Evolutionary conservation across 2,797 vertebrate species (phyloP).

Genomic region (Enteromius radiatus): DNA sequence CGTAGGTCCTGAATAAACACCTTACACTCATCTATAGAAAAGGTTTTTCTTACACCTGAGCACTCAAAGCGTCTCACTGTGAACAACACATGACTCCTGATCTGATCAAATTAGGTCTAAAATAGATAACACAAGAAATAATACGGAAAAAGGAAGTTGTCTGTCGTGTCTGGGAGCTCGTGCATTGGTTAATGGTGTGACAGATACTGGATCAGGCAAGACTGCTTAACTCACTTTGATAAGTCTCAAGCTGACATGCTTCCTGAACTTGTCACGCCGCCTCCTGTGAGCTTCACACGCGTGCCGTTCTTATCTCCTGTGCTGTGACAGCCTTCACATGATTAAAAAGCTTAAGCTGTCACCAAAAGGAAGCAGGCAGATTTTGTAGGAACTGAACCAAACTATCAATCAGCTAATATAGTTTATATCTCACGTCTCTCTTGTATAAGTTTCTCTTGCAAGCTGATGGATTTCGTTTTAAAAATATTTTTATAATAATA

Average conservation of each 20-base stretch:
- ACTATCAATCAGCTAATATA: neutral
- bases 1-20: neutral
- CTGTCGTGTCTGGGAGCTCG: conserved; percentile 6
- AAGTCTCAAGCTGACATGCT: conserved; percentile 45
- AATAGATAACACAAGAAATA: neutral
- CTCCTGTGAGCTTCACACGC: conserved; percentile 16
- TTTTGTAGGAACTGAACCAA: conserved; percentile 5
- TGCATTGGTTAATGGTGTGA: conserved; percentile 38
- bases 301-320: conserved; percentile 28
- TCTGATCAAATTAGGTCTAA: neutral
- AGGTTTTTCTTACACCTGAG: neutral
- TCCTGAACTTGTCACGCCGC: conserved; percentile 36
- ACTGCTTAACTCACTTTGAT: conserved; percentile 32
- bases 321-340: conserved; percentile 20
- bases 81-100: neutral
- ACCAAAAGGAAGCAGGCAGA: conserved; percentile 12
- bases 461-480: neutral
- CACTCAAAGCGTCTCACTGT: neutral
- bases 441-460: neutral
- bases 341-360: conserved; percentile 38
- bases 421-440: conserved; percentile 14
- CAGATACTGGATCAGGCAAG: conserved; percentile 51
- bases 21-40: neutral
- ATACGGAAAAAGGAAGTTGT: neutral
- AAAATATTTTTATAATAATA: neutral